These are phyloP conservation scores for Mareca penelope DNA, from an alignment of 2,797 vertebrate species.

Conservation along the genomic window DNA sequence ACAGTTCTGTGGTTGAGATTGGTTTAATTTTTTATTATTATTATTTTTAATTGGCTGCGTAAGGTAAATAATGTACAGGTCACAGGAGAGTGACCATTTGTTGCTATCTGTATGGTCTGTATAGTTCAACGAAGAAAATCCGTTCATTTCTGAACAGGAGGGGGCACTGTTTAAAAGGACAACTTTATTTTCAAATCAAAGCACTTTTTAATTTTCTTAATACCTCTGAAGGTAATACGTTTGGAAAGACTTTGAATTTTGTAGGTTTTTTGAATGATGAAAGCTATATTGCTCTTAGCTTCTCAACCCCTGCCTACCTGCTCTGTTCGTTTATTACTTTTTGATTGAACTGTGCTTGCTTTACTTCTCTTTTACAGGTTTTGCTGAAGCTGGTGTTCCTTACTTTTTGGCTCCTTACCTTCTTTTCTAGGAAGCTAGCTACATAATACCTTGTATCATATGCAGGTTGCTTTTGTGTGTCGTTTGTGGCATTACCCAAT, in stretches of 20 bases:
- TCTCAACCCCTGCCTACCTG: not conserved
- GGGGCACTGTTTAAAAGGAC: conserved; percentile 74
- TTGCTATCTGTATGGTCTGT: not conserved
- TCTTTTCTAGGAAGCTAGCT: not conserved
- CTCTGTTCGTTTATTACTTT: not conserved
- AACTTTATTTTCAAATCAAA: not conserved
- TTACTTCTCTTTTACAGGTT: not conserved
- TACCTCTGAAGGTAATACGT: not conserved
- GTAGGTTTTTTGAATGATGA: not conserved
- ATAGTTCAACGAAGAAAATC: not conserved
- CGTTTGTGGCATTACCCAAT: not conserved
- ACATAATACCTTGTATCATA: not conserved
- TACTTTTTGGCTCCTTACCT: not conserved
- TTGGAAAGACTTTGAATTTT: not conserved
- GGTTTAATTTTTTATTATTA: not conserved
- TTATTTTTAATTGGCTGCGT: not conserved
- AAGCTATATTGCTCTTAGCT: not conserved
- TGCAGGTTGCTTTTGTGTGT: not conserved
- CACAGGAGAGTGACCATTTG: not conserved
- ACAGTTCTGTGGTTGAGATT: conserved; percentile 35
- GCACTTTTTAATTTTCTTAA: accelerated
- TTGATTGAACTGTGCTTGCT: not conserved
- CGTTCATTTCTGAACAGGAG: conserved; percentile 42
- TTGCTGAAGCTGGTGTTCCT: not conserved
- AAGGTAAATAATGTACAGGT: conserved; percentile 4